Conservation (phyloP, 2,888 invertebrate species). For the Antheraea yamamai region DNA sequence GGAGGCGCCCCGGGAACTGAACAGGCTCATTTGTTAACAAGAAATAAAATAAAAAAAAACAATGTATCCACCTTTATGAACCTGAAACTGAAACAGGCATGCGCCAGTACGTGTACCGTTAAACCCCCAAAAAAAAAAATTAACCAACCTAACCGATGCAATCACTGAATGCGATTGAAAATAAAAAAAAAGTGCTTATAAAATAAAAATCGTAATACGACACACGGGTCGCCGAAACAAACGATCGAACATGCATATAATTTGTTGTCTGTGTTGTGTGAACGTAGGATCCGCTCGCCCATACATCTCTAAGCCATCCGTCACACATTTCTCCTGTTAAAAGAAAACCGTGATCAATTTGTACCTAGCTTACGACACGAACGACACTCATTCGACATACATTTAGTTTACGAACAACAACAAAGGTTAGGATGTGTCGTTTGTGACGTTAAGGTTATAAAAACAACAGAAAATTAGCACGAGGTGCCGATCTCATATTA, state of each 20-base stretch:
- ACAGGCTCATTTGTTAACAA: constrained; percentile 62
- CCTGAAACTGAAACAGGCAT: constrained; percentile 63
- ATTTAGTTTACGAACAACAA: constrained; percentile 21
- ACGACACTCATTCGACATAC: constrained; percentile 35
- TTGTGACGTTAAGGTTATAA: constrained; percentile 37
- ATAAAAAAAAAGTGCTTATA: constrained; percentile 69
- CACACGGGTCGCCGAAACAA: constrained; percentile 50
- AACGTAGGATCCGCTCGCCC: constrained; percentile 76
- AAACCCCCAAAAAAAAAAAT: constrained; percentile 34
- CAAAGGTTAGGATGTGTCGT: constrained; percentile 27
- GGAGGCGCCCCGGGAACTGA: constrained; percentile 98
- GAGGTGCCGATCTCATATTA: constrained; percentile 57
- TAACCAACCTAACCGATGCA: constrained; percentile 66
- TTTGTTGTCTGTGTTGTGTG: constrained; percentile 49
- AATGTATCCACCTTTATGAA: constrained; percentile 33
- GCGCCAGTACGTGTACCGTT: constrained; percentile 44
- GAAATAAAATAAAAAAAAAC: constrained; percentile 32
- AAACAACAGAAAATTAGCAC: constrained; percentile 47
- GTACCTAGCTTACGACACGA: constrained; percentile 55
- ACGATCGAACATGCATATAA: constrained; percentile 64
- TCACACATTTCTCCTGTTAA: constrained; percentile 68
- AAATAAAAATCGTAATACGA: constrained; percentile 52
- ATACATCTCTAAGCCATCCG: constrained; percentile 70
- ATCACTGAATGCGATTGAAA: constrained; percentile 81
- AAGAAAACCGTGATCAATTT: constrained; percentile 62